These are phyloP conservation scores for Blastomussa wellsi DNA, from an alignment of 92 coral and sea anemone species.

Conservation along the genomic window DNA sequence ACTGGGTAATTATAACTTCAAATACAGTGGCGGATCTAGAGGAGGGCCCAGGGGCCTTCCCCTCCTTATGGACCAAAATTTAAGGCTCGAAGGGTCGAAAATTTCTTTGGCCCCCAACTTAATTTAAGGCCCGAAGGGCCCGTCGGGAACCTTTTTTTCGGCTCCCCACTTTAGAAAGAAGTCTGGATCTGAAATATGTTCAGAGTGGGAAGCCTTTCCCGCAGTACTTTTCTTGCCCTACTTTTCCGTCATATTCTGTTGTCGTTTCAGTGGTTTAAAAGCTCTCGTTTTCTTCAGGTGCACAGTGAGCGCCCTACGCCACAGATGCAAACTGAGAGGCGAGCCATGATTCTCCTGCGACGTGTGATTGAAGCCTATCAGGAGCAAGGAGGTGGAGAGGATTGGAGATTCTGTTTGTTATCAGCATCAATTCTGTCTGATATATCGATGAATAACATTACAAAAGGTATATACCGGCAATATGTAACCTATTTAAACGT, in stretches of 20 bases:
- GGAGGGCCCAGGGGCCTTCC: too few relatives aligned
- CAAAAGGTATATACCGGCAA: neutral
- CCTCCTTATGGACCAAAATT: too few relatives aligned
- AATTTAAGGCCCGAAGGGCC: too few relatives aligned
- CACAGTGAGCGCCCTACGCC: conserved; percentile 30
- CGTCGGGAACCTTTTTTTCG: too few relatives aligned
- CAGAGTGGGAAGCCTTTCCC: neutral
- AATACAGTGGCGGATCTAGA: too few relatives aligned
- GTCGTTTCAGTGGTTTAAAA: neutral
- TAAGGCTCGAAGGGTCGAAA: too few relatives aligned
- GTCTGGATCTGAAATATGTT: too few relatives aligned
- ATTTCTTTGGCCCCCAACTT: too few relatives aligned
- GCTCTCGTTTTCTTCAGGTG: neutral
- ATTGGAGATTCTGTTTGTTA: conserved; percentile 25
- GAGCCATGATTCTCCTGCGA: conserved; percentile 11
- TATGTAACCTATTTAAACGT: neutral
- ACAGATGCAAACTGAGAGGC: conserved; percentile 24
- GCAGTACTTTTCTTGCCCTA: neutral
- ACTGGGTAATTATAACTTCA: too few relatives aligned
- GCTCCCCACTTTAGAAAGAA: too few relatives aligned
- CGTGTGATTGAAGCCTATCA: conserved; percentile 6
- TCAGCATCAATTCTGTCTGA: conserved; percentile 9
- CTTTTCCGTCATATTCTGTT: neutral
- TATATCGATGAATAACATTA: conserved; percentile 17
- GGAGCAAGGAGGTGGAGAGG: conserved; percentile 8